Conservation (phyloP, 2,888 invertebrate species). For the Rhodophaea formosa region DNA sequence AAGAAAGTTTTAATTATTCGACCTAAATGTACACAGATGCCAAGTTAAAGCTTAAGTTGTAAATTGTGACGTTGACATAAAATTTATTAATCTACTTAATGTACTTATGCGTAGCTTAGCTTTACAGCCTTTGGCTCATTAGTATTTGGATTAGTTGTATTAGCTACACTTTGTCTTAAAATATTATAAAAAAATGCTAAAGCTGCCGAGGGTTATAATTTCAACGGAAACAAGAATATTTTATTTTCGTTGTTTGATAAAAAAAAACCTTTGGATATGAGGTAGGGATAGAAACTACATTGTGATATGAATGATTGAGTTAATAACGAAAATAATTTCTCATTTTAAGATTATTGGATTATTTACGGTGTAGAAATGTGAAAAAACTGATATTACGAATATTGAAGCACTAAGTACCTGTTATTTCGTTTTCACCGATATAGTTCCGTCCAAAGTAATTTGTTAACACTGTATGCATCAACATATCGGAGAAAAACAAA, state of each 20-base stretch:
- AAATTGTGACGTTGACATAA: slow-evolving; percentile 23
- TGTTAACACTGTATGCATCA: too few relatives aligned
- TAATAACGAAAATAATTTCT: not conserved
- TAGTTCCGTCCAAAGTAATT: too few relatives aligned
- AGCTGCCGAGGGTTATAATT: not conserved
- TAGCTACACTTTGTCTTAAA: not conserved
- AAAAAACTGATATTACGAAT: not conserved
- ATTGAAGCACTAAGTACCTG: not conserved
- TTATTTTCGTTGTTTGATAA: not conserved
- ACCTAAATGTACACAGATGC: slow-evolving; percentile 12
- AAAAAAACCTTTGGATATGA: slow-evolving; percentile 16
- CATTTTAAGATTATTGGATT: not conserved
- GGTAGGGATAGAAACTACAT: slow-evolving; percentile 12
- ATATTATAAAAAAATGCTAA: not conserved
- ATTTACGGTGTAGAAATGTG: not conserved
- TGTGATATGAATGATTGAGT: not conserved
- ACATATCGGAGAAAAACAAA: too few relatives aligned
- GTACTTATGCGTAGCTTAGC: not conserved
- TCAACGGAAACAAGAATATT: not conserved
- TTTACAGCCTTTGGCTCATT: slow-evolving; percentile 17
- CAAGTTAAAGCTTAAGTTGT: slow-evolving; percentile 29
- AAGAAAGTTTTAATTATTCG: not conserved
- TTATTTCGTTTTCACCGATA: not conserved
- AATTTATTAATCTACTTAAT: not conserved
- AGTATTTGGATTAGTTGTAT: slow-evolving; percentile 15